phyloP scores from a whole-genome alignment of 2,113 vertebrate genomes.

The Lagopus muta region DNA sequence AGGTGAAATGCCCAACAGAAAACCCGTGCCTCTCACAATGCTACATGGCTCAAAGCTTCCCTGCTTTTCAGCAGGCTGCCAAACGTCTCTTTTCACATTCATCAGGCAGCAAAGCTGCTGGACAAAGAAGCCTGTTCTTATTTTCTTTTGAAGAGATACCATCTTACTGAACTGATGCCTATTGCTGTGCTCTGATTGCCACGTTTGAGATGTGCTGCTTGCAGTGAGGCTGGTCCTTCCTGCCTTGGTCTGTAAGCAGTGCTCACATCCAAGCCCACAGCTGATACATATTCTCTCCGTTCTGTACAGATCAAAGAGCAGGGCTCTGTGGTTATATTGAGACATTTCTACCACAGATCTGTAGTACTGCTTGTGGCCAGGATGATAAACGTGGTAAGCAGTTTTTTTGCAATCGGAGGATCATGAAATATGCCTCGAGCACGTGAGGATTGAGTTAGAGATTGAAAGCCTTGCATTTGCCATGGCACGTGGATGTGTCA shows the following conservation, averaged over 20 bases:
- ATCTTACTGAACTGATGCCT: neutral
- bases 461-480: neutral
- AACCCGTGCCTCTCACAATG: neutral
- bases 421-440: neutral
- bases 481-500: accelerated
- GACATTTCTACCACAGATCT: neutral
- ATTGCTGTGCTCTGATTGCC: accelerated
- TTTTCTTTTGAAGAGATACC: neutral
- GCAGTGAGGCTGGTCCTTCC: neutral
- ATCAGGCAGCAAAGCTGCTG: neutral
- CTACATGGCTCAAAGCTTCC: neutral
- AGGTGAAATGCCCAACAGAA: slow-evolving; percentile 42
- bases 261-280: neutral
- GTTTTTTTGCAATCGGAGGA: neutral
- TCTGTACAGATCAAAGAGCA: neutral
- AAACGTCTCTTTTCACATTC: slow-evolving; percentile 33
- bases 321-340: neutral
- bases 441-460: neutral
- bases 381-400: neutral
- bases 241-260: neutral
- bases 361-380: neutral
- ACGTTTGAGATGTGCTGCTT: neutral
- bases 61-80: slow-evolving; percentile 32
- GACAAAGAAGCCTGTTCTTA: neutral
- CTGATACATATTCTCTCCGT: neutral